Evolutionary conservation across 2,113 vertebrate species (phyloP), one percentile per base, ranked within the genome.

Genomic region (Dipodomys spectabilis): DNA sequence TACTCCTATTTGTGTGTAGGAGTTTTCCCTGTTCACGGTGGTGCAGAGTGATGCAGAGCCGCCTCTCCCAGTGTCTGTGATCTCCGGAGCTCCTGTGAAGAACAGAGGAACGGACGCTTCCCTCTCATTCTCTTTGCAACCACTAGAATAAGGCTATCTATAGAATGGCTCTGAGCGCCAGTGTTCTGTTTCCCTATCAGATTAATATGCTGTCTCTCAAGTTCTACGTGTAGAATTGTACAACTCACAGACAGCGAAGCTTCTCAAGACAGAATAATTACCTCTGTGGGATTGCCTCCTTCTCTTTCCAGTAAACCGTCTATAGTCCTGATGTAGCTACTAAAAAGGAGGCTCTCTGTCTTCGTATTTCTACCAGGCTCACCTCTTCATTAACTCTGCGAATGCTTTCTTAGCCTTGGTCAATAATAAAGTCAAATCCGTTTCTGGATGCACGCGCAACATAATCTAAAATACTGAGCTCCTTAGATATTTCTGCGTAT

Each of bases 381-480:
- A 75, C 64, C 0, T 74, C 28, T 86, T 81, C 71, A 79, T 82
- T 86, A 91, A 72, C 28, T 91, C 72, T 94, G 5, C 16, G 91
- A 86, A 83, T 32, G 60, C n/a, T 83, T 94, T 39, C 35, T 86
- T 83, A 83, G 30, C 9, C 22, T 92, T 80, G 23, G 10, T 94
- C 45, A 94, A 69, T 73, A 80, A 22, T 69, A 44, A 89, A 93
- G 28, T 60, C 25, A 74, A 92, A 79, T 78, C 20, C 22, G n/a
- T 74, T 92, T 8, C 64, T 75, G 9, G 12, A 79, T n/a, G 32
- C 19, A 8, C 30, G 8, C 44, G 4, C 0, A 49, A 81, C 85
- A 85, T 88, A 79, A 93, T 82, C 45, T 84, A 85, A 90, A 92
- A 60, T n/a, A 81, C 5, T 92, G 79, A 90, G 79, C 9, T 53